Evolutionary conservation across 2,797 vertebrate species (phyloP), one percentile per base, ranked within the genome.

Genomic region (Molossus molossus): DNA sequence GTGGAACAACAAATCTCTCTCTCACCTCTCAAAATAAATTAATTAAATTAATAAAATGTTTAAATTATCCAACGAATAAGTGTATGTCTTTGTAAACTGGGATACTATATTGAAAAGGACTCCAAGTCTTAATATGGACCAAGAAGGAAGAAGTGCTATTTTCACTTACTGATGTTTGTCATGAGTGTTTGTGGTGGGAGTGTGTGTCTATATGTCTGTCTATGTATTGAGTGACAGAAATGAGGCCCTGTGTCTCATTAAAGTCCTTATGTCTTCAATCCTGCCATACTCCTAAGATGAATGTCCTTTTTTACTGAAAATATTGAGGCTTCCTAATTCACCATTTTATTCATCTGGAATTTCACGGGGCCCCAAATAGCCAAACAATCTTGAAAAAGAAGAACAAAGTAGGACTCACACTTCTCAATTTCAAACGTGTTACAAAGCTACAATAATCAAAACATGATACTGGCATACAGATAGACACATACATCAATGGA

Each of bases 251-350:
- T 67, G 40, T 67, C 69, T 60, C 60, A 25, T 72, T 84, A 79
- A 95, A 25, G 55, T 88, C 37, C n/a, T 50, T 92, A 84, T 69
- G 60, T 79, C 25, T 67, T 95, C 50, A 50, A 3, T 90, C 57
- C n/a, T 65, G 23, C 48, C 50, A 33, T 53, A 45, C 15, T 67
- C 33, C 40, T 67, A 33, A 95, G 21, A 67, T 73, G 20, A 80
- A 25, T 23, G 23, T 60, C 33, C 57, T 23, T 72, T 72, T 93
- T 86, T 40, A 60, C n/a, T 90, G 48, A 89, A 77, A 95, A 82
- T 45, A 62, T 17, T 40, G 11, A 90, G 10, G 37, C 12, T 72
- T 15, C 11, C 20, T 64, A 67, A 80, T 84, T 67, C 9, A 20
- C 23, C 65, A 2, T 73, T 60, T 85, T 89, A 40, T 67, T 85